Conservation (phyloP, 1,140 invertebrate species). For the Drosophila neocordata region DNA sequence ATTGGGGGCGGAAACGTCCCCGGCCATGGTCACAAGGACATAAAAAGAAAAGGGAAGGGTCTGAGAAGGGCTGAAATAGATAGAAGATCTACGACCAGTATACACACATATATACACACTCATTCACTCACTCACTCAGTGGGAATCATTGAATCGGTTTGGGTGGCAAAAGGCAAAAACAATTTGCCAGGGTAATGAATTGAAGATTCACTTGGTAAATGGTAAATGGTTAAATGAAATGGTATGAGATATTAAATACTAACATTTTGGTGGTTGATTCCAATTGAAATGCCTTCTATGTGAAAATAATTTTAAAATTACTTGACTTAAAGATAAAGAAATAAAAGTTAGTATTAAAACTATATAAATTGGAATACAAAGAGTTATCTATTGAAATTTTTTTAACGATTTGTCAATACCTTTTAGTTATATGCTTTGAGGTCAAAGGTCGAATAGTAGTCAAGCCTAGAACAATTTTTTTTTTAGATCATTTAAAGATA, state of each 20-base stretch:
- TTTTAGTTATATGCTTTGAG: too few species aligned
- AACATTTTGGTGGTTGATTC: neutral
- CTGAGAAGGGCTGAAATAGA: slow-evolving; percentile 2
- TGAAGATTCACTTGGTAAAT: slow-evolving; percentile 48
- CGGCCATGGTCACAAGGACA: neutral
- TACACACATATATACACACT: too few species aligned
- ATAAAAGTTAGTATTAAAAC: too few species aligned
- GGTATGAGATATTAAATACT: slow-evolving; percentile 1
- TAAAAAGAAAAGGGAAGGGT: slow-evolving; percentile 3
- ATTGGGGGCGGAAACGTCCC: slow-evolving; percentile 37
- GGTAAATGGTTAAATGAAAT: slow-evolving; percentile 33
- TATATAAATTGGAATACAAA: too few species aligned
- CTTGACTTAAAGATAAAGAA: neutral
- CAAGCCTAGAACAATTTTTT: too few species aligned
- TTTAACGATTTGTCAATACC: too few species aligned
- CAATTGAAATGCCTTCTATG: neutral
- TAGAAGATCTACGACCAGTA: slow-evolving; percentile 4
- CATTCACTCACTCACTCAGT: neutral
- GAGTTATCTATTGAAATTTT: too few species aligned
- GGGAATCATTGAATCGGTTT: neutral
- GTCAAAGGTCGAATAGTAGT: too few species aligned
- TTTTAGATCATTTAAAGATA: too few species aligned
- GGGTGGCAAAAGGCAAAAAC: slow-evolving; percentile 31
- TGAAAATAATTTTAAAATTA: too few species aligned
- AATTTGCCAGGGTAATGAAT: slow-evolving; percentile 64